Base-by-base conservation (phyloP, 1,140 invertebrate species). In the Bombus confusus region DNA sequence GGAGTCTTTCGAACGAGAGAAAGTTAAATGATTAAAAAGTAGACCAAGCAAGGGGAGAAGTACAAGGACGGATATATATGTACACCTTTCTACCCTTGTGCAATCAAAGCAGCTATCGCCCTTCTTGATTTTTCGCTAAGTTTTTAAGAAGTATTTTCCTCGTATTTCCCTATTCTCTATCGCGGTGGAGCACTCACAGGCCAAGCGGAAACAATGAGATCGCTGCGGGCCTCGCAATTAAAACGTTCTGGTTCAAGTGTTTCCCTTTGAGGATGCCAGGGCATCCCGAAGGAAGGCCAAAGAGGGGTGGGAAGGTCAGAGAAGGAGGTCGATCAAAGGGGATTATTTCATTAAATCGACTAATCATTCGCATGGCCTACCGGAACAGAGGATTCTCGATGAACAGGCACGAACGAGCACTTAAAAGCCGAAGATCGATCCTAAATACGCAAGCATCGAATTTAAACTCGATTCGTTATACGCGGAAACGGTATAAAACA, bases 281-380 rank as follows among this genome's bases (percentile, higher is more conserved):
- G 91, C 88, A 92, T 91, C 89, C 90, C 91, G 83, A 80, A 87
- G 88, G 86, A 90, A 84, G 85, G 85, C 88, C 88, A 88, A 87
- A 88, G 87, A 85, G 18, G 85, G 87, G 87, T 71, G 87, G 90
- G 91, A 80, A 80, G 73, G 43, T 57, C 81, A 82, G 88, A 91
- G 87, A 91, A 85, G 81, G 76, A 85, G 73, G 66, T 80, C 93
- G 94, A 95, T 95, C 94, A 95, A 95, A 95, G 94, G 89, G 91
- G 92, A 93, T 94, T 94, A 94, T 95, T 95, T 95, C 94, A 95
- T 94, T 95, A 94, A 94, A 93, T 87, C 90, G 93, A 92, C 91
- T 94, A 94, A 94, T 95, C 94, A 92, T 93, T 91, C 90, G 80
- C 86, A 86, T 86, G 90, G 76, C 83, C 85, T 52, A 86, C 47